These are phyloP conservation scores for Melospiza melodia DNA, from an alignment of 2,113 vertebrate species.

Conservation along the genomic window DNA sequence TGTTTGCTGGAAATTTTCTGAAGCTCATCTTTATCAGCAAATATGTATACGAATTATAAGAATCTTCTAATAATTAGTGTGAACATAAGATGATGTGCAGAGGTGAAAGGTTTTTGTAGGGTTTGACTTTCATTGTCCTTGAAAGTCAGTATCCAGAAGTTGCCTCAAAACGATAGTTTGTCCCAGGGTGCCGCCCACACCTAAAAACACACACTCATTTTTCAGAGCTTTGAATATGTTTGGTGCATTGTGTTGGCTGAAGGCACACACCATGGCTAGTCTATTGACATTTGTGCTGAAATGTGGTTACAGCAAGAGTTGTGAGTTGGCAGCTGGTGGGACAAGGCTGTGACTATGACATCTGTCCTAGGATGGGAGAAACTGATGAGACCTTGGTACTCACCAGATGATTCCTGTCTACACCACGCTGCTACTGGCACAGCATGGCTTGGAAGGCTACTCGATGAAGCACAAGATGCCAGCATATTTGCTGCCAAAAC, in stretches of 20 bases:
- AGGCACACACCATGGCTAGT: background rate
- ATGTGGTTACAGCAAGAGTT: background rate
- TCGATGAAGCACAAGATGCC: background rate
- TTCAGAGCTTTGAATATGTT: background rate
- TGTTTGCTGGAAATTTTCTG: background rate
- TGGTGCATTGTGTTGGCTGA: background rate
- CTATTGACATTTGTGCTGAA: background rate
- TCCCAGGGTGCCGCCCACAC: background rate
- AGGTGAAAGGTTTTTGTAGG: background rate
- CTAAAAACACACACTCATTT: background rate
- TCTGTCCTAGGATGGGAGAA: background rate
- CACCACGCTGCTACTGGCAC: background rate
- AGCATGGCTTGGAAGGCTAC: background rate
- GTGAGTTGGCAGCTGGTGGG: background rate
- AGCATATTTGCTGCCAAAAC: background rate
- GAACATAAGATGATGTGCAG: background rate
- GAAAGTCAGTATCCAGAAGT: background rate
- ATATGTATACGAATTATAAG: background rate
- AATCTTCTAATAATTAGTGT: background rate
- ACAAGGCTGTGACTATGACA: background rate
- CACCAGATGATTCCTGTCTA: background rate
- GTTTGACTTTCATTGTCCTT: background rate
- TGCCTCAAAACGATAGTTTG: background rate
- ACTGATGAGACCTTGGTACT: background rate
- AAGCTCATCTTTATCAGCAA: background rate